Evolutionary conservation across 2,113 vertebrate species (phyloP).

Genomic region (Etheostoma spectabile): DNA sequence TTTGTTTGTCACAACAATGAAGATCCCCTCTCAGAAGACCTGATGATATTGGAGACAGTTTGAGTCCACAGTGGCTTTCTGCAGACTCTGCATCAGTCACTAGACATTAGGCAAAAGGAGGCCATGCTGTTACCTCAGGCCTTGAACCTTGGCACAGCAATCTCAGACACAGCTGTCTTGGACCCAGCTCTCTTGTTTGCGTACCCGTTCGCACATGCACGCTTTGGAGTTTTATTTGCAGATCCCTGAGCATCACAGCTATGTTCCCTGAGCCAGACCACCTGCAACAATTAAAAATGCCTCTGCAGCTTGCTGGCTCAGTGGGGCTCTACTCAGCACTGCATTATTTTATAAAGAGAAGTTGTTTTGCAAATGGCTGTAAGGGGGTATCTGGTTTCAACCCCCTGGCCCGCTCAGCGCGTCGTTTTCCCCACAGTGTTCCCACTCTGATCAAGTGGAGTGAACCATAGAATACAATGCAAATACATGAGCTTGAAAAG

Average conservation of each 20-base stretch:
- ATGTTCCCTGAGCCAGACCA: slow-evolving; percentile 75
- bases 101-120: slow-evolving; percentile 53
- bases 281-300: slow-evolving; percentile 82
- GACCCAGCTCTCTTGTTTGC: slow-evolving; percentile 74
- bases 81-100: slow-evolving; percentile 22
- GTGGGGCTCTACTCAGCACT: slow-evolving; percentile 68
- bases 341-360: slow-evolving; percentile 61
- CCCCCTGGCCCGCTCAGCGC: slow-evolving; percentile 4
- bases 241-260: slow-evolving; percentile 76
- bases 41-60: neutral
- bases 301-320: slow-evolving; percentile 68
- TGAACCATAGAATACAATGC: slow-evolving; percentile 16
- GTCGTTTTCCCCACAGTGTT: slow-evolving; percentile 40
- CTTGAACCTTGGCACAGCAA: slow-evolving; percentile 63
- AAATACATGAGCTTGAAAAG: neutral
- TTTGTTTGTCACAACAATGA: neutral
- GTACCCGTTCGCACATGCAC: slow-evolving; percentile 76
- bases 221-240: slow-evolving; percentile 82
- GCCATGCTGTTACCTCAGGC: slow-evolving; percentile 65
- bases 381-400: slow-evolving; percentile 63
- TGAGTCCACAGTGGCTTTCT: slow-evolving; percentile 29
- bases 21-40: neutral
- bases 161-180: slow-evolving; percentile 75
- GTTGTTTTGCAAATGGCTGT: slow-evolving; percentile 69
- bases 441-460: slow-evolving; percentile 35